phyloP scores from a whole-genome alignment of 2,888 invertebrate genomes.

The Dascillus cervinus region DNA sequence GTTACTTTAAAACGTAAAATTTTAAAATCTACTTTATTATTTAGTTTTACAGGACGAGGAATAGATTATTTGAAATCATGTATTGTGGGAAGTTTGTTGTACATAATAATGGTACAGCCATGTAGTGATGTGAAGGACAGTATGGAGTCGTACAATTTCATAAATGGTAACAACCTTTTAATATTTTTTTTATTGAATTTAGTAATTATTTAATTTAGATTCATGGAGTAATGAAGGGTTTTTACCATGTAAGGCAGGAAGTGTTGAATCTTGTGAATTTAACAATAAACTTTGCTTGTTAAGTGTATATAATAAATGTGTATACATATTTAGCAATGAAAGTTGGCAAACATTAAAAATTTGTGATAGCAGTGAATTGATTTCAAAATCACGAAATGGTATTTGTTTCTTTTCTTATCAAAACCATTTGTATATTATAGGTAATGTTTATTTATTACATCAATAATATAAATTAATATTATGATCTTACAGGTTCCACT shows the following conservation, averaged over 20 bases:
- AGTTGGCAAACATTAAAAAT: slow-evolving; percentile 19
- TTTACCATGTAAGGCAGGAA: slow-evolving; percentile 26
- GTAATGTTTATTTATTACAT: slow-evolving; percentile 19
- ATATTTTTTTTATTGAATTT: background rate
- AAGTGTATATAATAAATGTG: slow-evolving; percentile 24
- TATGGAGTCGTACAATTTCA: background rate
- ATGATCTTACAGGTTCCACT: slow-evolving; percentile 25
- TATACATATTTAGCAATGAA: slow-evolving; percentile 25
- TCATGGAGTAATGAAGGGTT: slow-evolving; percentile 26
- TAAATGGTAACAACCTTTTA: background rate
- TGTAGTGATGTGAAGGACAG: too few species aligned
- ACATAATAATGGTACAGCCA: too few species aligned
- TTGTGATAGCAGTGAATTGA: background rate
- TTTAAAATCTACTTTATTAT: too few species aligned
- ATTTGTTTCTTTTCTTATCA: slow-evolving; percentile 24
- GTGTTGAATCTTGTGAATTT: slow-evolving; percentile 31
- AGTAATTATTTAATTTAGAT: slow-evolving; percentile 19
- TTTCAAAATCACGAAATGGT: background rate
- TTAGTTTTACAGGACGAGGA: too few species aligned
- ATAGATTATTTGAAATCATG: too few species aligned
- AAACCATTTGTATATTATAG: slow-evolving; percentile 29
- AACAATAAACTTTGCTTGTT: slow-evolving; percentile 29
- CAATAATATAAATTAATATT: too few species aligned
- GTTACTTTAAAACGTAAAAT: too few species aligned
- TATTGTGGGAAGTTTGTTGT: slow-evolving; percentile 32